These are phyloP conservation scores for Podarcis siculus DNA, from an alignment of 2,797 vertebrate species.

Conservation along the genomic window DNA sequence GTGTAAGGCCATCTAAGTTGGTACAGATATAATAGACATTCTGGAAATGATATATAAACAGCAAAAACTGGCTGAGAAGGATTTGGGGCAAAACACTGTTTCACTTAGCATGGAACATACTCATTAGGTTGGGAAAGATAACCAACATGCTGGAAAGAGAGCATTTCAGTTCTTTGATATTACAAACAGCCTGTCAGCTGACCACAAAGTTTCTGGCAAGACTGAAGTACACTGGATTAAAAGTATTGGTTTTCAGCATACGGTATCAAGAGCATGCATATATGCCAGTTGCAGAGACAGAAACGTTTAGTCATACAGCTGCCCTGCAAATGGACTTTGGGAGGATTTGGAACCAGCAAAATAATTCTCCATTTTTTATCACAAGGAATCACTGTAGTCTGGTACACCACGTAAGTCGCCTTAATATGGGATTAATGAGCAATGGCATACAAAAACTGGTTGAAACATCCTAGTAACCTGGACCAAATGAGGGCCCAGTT, in stretches of 20 bases:
- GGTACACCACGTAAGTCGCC: not conserved
- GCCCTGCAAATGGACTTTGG: not conserved
- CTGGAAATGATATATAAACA: not conserved
- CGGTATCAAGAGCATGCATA: not conserved
- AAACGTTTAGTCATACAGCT: not conserved
- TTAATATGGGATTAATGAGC: not conserved
- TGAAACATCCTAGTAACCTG: not conserved
- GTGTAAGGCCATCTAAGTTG: not conserved
- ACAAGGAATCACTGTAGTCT: not conserved
- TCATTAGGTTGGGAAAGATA: not conserved
- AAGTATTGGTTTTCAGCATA: not conserved
- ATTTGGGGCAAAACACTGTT: not conserved
- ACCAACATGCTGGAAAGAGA: fast-evolving
- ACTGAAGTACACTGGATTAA: not conserved
- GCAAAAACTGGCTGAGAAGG: not conserved
- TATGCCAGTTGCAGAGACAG: not conserved
- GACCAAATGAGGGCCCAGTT: not conserved
- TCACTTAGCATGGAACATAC: not conserved
- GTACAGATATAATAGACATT: not conserved
- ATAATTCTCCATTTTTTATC: not conserved
- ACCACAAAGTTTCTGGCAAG: not conserved
- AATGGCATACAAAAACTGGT: not conserved
- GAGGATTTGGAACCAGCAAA: too few relatives aligned
- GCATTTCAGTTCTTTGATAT: not conserved
- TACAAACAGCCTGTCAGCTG: not conserved